These are phyloP conservation scores for Melinaea menophilus DNA, from an alignment of 2,888 invertebrate genomes.

Conservation along the genomic window DNA sequence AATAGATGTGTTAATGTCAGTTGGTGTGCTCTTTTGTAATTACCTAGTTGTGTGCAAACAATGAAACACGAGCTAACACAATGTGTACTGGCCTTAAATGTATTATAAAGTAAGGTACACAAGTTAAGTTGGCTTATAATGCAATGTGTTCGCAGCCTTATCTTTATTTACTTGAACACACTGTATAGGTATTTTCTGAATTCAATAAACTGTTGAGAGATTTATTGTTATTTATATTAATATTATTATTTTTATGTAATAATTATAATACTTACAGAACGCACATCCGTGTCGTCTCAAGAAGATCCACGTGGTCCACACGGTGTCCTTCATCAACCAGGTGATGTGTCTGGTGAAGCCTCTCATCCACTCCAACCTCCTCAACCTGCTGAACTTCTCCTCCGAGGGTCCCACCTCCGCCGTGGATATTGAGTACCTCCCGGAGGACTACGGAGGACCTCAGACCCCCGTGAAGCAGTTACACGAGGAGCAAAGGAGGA, in stretches of 20 bases:
- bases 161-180: neutral
- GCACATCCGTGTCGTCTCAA: constrained; percentile 82
- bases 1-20: neutral
- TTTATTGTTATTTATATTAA: neutral
- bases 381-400: constrained; percentile 78
- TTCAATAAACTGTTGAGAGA: neutral
- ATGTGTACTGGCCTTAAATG: neutral
- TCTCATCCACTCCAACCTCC: constrained; percentile 79
- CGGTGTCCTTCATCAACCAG: constrained; percentile 82
- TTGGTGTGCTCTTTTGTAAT: constrained; percentile 3
- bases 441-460: constrained; percentile 80
- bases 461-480: constrained; percentile 71
- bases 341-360: constrained; percentile 82
- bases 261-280: constrained; percentile 69
- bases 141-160: neutral
- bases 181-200: neutral
- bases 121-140: no score
- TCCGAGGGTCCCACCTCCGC: constrained; percentile 71
- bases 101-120: neutral
- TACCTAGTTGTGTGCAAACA: neutral
- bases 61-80: constrained; percentile 1
- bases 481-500: constrained; percentile 76
- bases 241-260: neutral
- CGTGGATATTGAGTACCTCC: constrained; percentile 64
- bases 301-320: constrained; percentile 81